Evolutionary conservation across 2,113 vertebrate genomes (phyloP), one percentile per base, ranked within the genome.

Genomic region (Lonchura striata): DNA sequence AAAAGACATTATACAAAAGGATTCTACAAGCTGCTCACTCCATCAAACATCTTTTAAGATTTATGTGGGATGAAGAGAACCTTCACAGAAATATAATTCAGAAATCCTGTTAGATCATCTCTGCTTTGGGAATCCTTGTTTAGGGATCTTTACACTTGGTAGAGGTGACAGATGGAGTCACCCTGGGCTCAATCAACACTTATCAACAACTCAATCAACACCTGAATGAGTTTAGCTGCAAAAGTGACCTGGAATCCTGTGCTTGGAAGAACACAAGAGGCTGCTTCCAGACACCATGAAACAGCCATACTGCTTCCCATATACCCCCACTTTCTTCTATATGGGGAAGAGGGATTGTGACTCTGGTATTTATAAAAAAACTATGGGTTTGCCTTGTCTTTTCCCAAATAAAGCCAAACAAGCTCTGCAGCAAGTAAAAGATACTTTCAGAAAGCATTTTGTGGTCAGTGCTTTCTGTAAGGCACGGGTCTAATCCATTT

Each of bases 381-480:
- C 30, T 46, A 46, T 8, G 13, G 12, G 4, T 90, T 86, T 85
- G 49, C 27, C 11, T 79, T 76, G 52, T 37, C 18, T 78, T 81
- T 82, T 72, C 44, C 42, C 56, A 75, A 27, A 68, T 39, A 27
- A 14, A 65, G 31, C 22, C 47, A 68, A 52, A 46, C 5, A 13
- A 80, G 7, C 12, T 69, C 17, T 64, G 82, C 64, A 57, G 44
- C 53, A 35, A 72, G 53, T 30, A 33, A 59, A 53, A 91, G 69
- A 49, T 27, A 7, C 8, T 37, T 1, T 0, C 6, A 54, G 35
- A 28, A 66, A 59, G 64, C 12, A 14, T 50, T 59, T 41, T 47
- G 37, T 0, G 1, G 12, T 35, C 1, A 1, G 15, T 47, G 35
- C 35, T 78, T 68, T 64, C 15, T 18, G 23, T 61, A 22, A n/a